Base-by-base conservation (phyloP, 1,140 invertebrate species). In the Batillaria attramentaria region DNA sequence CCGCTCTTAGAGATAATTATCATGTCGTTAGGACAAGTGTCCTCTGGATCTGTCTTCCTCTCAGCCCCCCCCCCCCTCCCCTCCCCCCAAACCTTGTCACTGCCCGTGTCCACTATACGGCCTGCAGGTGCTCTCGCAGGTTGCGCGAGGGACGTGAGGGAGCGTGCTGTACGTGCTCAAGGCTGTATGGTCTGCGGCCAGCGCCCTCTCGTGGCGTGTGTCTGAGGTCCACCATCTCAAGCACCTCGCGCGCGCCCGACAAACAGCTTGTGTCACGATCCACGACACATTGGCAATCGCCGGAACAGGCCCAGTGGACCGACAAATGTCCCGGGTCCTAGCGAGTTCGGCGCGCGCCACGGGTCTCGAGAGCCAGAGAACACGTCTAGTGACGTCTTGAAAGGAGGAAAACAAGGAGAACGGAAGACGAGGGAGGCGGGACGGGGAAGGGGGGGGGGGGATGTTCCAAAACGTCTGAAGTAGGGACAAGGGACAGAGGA, bases 261-360 rank as follows among this genome's bases (percentile, higher is more conserved):
- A 70, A 70, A 70, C 68, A 70, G 18, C 37, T 0, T 2, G 35
- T 42, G 37, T 70, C 68, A 70, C 68, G 68, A 39, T 70, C 68
- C 35, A 42, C 31, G 20, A 42, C 24, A 28, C 37, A 41, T 42
- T 42, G 68, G 42, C 68, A 41, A 33, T 70, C 68, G 10, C 37
- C 68, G 10, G 37, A 18, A 70, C 68, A 39, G 37, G n/a, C 37
- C 68, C 68, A 70, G 39, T 70, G 39, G 68, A 70, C 68, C 24
- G 68, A 39, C 68, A 70, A 70, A 70, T 70, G 39, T 70, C 68
- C 41, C 68, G 68, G 41, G 37, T 41, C 37, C 57, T 28, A 24
- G 57, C 57, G 57, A 60, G 46, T 24, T 50, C 24, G n/a, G n/a
- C 46, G 46, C 10, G 46, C 46, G 46, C 46, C 24, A 24, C 46